Base-by-base conservation (phyloP, 2,113 vertebrate species). In the Callospermophilus lateralis region DNA sequence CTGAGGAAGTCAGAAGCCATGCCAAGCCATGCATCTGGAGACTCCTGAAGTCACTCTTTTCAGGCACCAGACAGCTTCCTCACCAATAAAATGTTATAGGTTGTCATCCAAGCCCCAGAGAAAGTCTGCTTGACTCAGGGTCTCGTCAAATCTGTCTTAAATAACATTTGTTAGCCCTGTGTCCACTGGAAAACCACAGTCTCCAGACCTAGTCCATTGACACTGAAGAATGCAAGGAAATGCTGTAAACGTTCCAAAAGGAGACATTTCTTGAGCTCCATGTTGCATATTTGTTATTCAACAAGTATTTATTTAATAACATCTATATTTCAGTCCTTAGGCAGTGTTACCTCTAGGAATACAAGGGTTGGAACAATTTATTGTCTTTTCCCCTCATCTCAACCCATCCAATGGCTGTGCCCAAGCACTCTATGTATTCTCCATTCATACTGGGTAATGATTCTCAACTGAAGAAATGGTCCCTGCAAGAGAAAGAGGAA, bases 271-370 rank as follows among this genome's bases (percentile, higher is more conserved):
- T 83, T 89, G 28, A 73, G 42, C 53, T 65, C 34, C 34, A 84
- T 42, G 48, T 68, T 79, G 51, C 39, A 48, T 80, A 45, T 84
- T 65, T 80, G n/a, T 61, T 86, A 85, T 68, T 45, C 86, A 81
- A n/a, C 32, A 96, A 92, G 81, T 55, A 77, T 77, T 80, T 63
- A 85, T 34, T 84, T 72, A 89, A 73, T 63, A 70, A 55, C 6
- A 83, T 86, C 63, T 53, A 2, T 74, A 30, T 51, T 91, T 22
- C n/a, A 74, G 17, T 51, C 16, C 4, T 73, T 80, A 30, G 26
- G 2, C n/a, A 22, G 20, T 84, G 51, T 65, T 92, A 95, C 84
- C 84, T 53, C 7, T 30, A 84, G 48, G 34, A 83, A 61, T 91
- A 17, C 16, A 81, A 85, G 93, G 39, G 22, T 70, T 63, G 73